Conservation (phyloP, 2,888 invertebrate species). For the Troides helena region DNA sequence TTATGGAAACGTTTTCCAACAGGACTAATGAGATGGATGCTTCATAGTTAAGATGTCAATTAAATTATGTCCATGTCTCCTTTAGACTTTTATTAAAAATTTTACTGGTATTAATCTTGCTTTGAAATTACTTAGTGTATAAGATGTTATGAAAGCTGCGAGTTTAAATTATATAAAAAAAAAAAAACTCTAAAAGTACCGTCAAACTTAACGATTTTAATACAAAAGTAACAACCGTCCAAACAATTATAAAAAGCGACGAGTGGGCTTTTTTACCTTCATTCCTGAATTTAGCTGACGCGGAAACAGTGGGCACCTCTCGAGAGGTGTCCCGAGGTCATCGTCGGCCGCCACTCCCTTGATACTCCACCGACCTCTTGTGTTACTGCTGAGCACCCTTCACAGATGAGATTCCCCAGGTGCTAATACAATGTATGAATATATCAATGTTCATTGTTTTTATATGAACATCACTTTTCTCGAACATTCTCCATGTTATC, state of each 20-base stretch:
- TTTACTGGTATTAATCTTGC: too few species aligned
- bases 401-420: constrained; percentile 3
- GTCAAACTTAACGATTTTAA: constrained; percentile 2
- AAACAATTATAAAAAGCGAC: constrained; percentile 17
- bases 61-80: too few species aligned
- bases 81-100: too few species aligned
- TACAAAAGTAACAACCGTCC: constrained; percentile 12
- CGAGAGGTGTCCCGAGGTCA: constrained; percentile 23
- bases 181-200: background rate
- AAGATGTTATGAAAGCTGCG: too few species aligned
- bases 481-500: too few species aligned
- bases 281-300: constrained; percentile 16
- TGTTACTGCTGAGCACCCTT: constrained; percentile 20
- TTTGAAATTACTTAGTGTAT: too few species aligned
- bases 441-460: background rate
- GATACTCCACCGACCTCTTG: constrained; percentile 2
- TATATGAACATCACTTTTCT: too few species aligned
- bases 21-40: too few species aligned
- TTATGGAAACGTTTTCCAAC: too few species aligned
- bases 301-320: constrained; percentile 14
- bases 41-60: too few species aligned
- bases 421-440: constrained; percentile 7
- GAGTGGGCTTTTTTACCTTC: constrained; percentile 14
- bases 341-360: constrained; percentile 11
- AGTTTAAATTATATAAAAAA: too few species aligned